phyloP scores from a whole-genome alignment of 2,797 vertebrate species.

The Zalophus californianus region DNA sequence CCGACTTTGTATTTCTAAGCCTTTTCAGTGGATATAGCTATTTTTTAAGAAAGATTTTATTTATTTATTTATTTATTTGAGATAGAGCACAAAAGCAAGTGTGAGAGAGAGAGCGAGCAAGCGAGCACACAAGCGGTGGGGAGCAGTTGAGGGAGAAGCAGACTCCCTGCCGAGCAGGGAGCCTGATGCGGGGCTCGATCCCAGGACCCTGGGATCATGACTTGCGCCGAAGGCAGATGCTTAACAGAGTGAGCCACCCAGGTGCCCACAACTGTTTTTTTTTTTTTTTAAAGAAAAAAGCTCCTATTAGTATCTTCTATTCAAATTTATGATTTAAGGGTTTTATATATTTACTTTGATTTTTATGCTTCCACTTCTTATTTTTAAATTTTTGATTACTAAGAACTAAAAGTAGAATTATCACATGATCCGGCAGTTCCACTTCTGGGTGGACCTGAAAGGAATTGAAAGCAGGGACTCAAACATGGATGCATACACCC shows the following conservation, averaged over 20 bases:
- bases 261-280: no score
- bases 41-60: neutral
- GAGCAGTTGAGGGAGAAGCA: no score
- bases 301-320: neutral
- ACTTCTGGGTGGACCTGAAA: neutral
- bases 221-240: no score
- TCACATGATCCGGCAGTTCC: neutral
- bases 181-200: no score
- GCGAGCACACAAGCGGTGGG: no score
- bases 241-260: no score
- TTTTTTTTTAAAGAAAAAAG: neutral
- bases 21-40: neutral
- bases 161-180: no score
- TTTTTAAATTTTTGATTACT: slow-evolving; percentile 24
- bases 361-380: neutral
- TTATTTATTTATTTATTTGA: no score
- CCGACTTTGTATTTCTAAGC: neutral
- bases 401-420: slow-evolving; percentile 14
- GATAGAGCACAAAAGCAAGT: no score
- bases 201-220: no score
- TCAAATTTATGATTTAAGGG: neutral
- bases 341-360: slow-evolving; percentile 16
- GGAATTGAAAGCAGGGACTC: neutral
- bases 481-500: neutral
- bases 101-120: no score